Evolutionary conservation across 2,888 invertebrate genomes (phyloP).

Genomic region (Drosophila merina): DNA sequence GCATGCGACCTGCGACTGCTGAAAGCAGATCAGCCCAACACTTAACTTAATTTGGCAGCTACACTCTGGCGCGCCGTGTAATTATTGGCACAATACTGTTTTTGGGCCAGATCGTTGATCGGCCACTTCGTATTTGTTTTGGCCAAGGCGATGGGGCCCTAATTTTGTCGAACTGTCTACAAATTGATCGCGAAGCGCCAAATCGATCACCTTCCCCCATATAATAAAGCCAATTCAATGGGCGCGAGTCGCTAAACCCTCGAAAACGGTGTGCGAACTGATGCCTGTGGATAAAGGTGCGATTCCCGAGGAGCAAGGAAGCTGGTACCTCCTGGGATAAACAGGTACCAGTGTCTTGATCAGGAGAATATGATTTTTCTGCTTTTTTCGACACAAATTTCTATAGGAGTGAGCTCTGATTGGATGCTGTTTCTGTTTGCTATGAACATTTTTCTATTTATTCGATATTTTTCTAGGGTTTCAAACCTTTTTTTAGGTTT

Average conservation of each 20-base stretch:
- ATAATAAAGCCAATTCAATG: slow-evolving; percentile 68
- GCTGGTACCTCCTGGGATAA: slow-evolving; percentile 44
- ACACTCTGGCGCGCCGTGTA: slow-evolving; percentile 73
- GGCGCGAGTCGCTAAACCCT: slow-evolving; percentile 45
- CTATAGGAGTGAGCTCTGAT: too few relatives aligned
- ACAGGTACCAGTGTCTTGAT: slow-evolving; percentile 7
- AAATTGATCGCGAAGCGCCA: slow-evolving; percentile 84
- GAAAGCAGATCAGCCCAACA: slow-evolving; percentile 80
- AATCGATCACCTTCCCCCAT: slow-evolving; percentile 83
- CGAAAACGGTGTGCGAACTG: slow-evolving; percentile 66
- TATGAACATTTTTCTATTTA: too few relatives aligned
- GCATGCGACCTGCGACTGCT: slow-evolving; percentile 59
- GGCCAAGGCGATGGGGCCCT: slow-evolving; percentile 46
- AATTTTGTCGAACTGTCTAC: slow-evolving; percentile 77
- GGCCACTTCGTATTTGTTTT: slow-evolving; percentile 67
- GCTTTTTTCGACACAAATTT: background rate
- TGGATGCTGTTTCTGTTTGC: too few relatives aligned
- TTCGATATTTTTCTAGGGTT: too few relatives aligned
- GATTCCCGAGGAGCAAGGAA: slow-evolving; percentile 45
- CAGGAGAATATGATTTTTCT: background rate
- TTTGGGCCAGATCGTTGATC: slow-evolving; percentile 13
- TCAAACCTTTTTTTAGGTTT: too few relatives aligned
- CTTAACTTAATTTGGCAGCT: slow-evolving; percentile 84
- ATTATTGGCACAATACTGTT: slow-evolving; percentile 80
- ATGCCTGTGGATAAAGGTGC: slow-evolving; percentile 55